These are phyloP conservation scores for Apogon talboti DNA, from an alignment of 2,797 vertebrate species.

Conservation along the genomic window DNA sequence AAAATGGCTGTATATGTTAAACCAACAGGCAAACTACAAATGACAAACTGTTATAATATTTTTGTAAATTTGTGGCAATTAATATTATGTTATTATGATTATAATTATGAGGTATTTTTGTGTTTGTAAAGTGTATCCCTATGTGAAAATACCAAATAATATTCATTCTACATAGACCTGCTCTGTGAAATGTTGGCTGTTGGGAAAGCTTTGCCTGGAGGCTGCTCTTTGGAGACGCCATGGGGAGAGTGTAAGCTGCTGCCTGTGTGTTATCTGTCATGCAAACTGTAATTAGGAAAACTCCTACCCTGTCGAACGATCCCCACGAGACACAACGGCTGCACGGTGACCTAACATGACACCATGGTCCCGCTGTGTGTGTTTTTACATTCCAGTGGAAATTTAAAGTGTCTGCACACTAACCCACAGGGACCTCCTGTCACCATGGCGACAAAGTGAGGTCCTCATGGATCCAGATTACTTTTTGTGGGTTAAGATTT, in stretches of 20 bases:
- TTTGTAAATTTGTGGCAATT: too few relatives aligned
- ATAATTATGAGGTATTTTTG: too few relatives aligned
- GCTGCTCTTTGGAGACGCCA: background rate
- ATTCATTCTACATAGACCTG: background rate
- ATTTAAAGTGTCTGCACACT: too few relatives aligned
- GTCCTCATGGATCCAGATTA: too few relatives aligned
- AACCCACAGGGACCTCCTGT: too few relatives aligned
- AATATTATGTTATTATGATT: too few relatives aligned
- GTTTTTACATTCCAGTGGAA: background rate
- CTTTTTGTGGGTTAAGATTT: too few relatives aligned
- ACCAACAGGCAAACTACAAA: too few relatives aligned
- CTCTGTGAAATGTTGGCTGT: background rate
- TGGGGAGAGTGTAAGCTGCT: background rate
- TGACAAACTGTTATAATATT: too few relatives aligned
- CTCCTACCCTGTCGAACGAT: conserved; percentile 21
- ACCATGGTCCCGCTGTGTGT: conserved; percentile 13
- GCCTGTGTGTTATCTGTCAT: background rate
- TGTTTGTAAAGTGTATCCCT: background rate
- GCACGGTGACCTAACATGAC: conserved; percentile 48
- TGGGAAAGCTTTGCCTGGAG: background rate
- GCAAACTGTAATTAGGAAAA: conserved; percentile 45
- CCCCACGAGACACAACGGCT: conserved; percentile 19
- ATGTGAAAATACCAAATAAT: background rate
- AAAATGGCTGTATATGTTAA: too few relatives aligned
- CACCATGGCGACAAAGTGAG: too few relatives aligned